Evolutionary conservation across 2,888 invertebrate genomes (phyloP).

Genomic region (Xylocampa areola): DNA sequence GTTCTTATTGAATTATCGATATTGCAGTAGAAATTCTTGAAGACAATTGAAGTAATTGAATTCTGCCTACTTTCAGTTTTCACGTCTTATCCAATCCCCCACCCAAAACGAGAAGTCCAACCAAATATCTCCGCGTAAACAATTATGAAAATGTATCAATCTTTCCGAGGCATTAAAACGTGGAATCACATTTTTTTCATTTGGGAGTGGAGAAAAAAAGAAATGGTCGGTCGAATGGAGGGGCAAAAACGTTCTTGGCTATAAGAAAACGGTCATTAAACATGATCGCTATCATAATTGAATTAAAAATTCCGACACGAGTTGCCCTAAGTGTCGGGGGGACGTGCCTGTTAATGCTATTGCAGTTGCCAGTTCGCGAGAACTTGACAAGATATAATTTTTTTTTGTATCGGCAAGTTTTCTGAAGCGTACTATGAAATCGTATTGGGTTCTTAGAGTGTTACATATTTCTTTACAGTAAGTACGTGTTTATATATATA

Average conservation of each 20-base stretch:
- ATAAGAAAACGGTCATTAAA: slow-evolving; percentile 85
- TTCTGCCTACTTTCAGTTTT: neutral
- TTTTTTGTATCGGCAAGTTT: slow-evolving; percentile 25
- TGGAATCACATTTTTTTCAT: slow-evolving; percentile 59
- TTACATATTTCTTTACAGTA: no score
- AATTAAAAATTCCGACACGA: slow-evolving; percentile 90
- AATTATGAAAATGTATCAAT: slow-evolving; percentile 77
- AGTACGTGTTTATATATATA: no score
- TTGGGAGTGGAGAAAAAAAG: slow-evolving; percentile 46
- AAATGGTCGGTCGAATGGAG: slow-evolving; percentile 60
- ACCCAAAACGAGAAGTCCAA: slow-evolving; percentile 32
- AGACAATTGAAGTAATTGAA: no score
- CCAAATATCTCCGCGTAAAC: slow-evolving; percentile 64
- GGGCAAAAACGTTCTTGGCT: slow-evolving; percentile 75
- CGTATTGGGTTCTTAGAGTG: neutral
- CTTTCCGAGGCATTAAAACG: slow-evolving; percentile 70
- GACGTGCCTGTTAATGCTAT: slow-evolving; percentile 56
- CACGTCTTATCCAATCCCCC: neutral
- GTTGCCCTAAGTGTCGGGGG: slow-evolving; percentile 70
- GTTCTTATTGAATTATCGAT: no score
- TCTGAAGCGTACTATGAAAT: neutral
- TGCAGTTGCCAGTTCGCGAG: slow-evolving; percentile 54
- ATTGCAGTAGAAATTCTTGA: no score
- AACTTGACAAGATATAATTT: slow-evolving; percentile 42
- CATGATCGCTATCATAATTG: slow-evolving; percentile 90